These are phyloP conservation scores for Stylophora pistillata DNA, from an alignment of 64 coral and sea anemone genomes.

Conservation along the genomic window DNA sequence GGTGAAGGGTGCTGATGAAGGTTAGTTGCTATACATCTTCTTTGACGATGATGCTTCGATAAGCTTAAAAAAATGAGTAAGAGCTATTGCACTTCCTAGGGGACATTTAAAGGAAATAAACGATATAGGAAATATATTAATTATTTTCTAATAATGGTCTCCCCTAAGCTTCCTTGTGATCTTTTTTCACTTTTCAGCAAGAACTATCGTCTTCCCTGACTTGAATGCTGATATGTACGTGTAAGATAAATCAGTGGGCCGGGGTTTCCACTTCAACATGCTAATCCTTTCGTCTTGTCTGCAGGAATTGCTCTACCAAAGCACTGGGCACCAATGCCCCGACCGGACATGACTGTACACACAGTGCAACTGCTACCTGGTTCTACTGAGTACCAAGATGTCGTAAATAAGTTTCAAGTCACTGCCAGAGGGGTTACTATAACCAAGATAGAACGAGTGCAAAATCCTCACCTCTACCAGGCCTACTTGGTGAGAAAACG, in stretches of 20 bases:
- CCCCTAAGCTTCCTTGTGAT: too few species aligned
- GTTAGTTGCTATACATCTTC: background rate
- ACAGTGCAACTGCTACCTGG: background rate
- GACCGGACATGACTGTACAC: constrained; percentile 22
- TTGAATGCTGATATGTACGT: too few species aligned
- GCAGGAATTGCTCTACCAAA: constrained; percentile 13
- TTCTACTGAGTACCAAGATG: constrained; percentile 25
- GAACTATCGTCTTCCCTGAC: too few species aligned
- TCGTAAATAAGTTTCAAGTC: background rate
- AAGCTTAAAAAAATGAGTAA: too few species aligned
- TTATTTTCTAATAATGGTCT: too few species aligned
- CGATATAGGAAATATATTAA: too few species aligned
- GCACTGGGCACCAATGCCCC: constrained; percentile 48
- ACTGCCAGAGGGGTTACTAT: constrained; percentile 7
- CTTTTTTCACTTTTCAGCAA: too few species aligned
- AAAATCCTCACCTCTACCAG: constrained; percentile 56
- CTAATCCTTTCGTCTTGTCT: background rate
- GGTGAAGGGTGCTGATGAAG: background rate
- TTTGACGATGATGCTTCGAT: too few species aligned
- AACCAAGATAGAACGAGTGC: constrained; percentile 24
- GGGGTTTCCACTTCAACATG: too few species aligned
- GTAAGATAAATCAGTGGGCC: background rate
- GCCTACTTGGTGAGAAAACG: constrained; percentile 16
- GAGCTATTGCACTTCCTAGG: too few species aligned
- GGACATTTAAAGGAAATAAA: too few species aligned